Evolutionary conservation across 2,888 invertebrate genomes (phyloP), one percentile per base, ranked within the genome.

Genomic region (Sminthurinus aureus): DNA sequence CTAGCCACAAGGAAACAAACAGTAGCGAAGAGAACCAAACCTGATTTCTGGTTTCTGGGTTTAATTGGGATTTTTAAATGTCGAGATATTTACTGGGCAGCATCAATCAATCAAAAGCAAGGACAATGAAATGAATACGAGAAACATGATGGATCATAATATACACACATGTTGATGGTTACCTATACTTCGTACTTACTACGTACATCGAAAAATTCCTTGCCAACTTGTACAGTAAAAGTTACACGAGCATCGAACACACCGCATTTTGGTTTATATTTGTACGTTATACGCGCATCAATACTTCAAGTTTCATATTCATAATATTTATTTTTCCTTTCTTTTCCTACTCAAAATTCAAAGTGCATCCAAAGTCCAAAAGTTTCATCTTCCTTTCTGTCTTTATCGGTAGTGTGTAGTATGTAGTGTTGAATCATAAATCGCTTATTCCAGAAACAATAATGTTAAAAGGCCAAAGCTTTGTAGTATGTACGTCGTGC

Each of bases 51-150:
- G 67, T 80, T 80, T 80, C 80, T 67, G 20, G 67, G 80, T 80
- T 80, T 80, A 80, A 80, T 80, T 80, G 80, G 80, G 73, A 58
- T 80, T 71, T 80, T 80, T 73, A 69, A 80, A 80, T 71, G 80
- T 52, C 52, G 52, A 80, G 80, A 80, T 73, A 80, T 73, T 80
- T 80, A 80, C 52, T 80, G 73, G 71, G 69, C 51, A 38, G 71
- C 80, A 80, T 80, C 80, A 71, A 80, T 80, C 80, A 80, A 80
- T 80, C 80, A 80, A 15, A 71, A 76, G 71, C 80, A 80, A 80
- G 80, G 80, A 80, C 80, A 80, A 51, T 80, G 52, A 80, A 80
- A 51, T 80, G 52, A 80, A 69, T 79, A 79, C 20, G 26, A 78
- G 64, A 79, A 67, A 24, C 18, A 24, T n/a, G 15, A 58, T 38